Evolutionary conservation across 2,888 invertebrate species (phyloP).

Genomic region (Pharmacophagus antenor): DNA sequence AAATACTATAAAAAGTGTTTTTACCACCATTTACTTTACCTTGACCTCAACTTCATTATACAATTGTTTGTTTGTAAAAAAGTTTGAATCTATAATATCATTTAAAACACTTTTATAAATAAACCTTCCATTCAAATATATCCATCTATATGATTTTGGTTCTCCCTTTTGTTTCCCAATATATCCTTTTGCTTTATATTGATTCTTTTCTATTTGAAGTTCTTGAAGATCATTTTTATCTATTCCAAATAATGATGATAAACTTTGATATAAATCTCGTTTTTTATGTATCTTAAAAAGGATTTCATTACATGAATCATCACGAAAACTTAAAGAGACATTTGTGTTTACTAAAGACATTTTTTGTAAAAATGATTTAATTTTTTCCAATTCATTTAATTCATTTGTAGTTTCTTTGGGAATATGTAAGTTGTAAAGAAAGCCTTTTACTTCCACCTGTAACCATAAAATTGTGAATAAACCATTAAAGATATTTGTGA

Average conservation of each 20-base stretch:
- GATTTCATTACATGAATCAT: slow-evolving; percentile 82
- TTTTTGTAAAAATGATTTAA: slow-evolving; percentile 81
- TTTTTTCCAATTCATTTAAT: slow-evolving; percentile 79
- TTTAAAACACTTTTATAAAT: slow-evolving; percentile 72
- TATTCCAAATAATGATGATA: slow-evolving; percentile 58
- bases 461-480: slow-evolving; percentile 33
- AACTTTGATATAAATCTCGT: slow-evolving; percentile 74
- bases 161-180: slow-evolving; percentile 65
- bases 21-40: slow-evolving; percentile 4
- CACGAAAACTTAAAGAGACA: slow-evolving; percentile 85
- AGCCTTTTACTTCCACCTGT: slow-evolving; percentile 83
- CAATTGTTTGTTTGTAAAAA: slow-evolving; percentile 35
- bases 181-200: slow-evolving; percentile 79
- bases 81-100: slow-evolving; percentile 48
- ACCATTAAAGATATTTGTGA: no score
- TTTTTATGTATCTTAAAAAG: slow-evolving; percentile 82
- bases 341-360: slow-evolving; percentile 84
- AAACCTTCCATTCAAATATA: slow-evolving; percentile 84
- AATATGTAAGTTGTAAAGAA: slow-evolving; percentile 83
- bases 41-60: slow-evolving; percentile 5
- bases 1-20: no score
- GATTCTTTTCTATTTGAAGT: slow-evolving; percentile 61
- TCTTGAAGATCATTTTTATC: slow-evolving; percentile 60
- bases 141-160: slow-evolving; percentile 70
- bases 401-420: slow-evolving; percentile 77